These are phyloP conservation scores for Trematomus loennbergii DNA, from an alignment of 2,113 vertebrate species.

Conservation along the genomic window DNA sequence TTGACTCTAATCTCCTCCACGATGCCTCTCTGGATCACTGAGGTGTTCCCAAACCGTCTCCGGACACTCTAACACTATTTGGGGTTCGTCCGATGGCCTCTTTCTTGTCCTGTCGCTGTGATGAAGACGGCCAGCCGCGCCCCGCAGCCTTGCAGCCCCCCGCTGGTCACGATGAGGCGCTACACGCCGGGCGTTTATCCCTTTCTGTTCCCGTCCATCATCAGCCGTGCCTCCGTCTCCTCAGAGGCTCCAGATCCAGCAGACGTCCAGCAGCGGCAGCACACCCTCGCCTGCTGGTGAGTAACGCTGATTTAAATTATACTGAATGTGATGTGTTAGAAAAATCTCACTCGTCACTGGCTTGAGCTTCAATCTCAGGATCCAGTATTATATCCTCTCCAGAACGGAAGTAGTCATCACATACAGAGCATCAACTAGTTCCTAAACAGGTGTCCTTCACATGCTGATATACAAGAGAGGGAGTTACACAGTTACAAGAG, in stretches of 20 bases:
- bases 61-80: constrained; percentile 50
- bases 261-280: constrained; percentile 88
- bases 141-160: constrained; percentile 85
- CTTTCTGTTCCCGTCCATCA: constrained; percentile 92
- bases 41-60: constrained; percentile 47
- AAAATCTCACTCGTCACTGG: too few relatives aligned
- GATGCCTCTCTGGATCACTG: constrained; percentile 63
- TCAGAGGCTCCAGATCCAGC: constrained; percentile 86
- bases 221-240: constrained; percentile 88
- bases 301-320: constrained; percentile 54
- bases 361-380: too few relatives aligned
- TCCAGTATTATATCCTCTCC: too few relatives aligned
- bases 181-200: constrained; percentile 90
- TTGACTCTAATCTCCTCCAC: not conserved
- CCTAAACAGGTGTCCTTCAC: too few relatives aligned
- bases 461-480: too few relatives aligned
- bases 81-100: constrained; percentile 72
- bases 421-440: too few relatives aligned
- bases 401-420: too few relatives aligned
- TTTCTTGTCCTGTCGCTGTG: constrained; percentile 65
- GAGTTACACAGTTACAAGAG: too few relatives aligned
- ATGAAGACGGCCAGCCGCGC: constrained; percentile 91
- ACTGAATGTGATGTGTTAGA: too few relatives aligned
- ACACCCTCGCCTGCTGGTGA: constrained; percentile 93
- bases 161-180: constrained; percentile 93